These are phyloP conservation scores for Dasypolia templi DNA, from an alignment of 2,888 invertebrate genomes.

Conservation along the genomic window DNA sequence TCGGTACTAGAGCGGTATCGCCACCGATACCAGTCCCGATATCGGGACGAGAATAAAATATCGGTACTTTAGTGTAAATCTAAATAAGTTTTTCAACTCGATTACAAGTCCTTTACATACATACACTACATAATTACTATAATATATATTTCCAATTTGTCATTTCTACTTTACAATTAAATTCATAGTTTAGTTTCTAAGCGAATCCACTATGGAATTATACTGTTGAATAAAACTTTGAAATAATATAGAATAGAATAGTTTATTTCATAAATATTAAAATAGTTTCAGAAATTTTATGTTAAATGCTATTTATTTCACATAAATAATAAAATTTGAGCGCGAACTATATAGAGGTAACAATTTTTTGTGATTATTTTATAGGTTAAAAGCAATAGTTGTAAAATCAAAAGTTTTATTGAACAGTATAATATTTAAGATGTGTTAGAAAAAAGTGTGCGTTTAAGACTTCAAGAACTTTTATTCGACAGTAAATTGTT, in stretches of 20 bases:
- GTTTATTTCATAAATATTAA: background rate
- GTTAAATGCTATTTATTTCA: background rate
- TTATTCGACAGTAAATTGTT: background rate
- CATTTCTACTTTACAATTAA: slow-evolving; percentile 28
- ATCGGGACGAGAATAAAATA: background rate
- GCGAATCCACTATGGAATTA: slow-evolving; percentile 16
- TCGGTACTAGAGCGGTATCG: too few species aligned
- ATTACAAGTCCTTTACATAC: slow-evolving; percentile 24
- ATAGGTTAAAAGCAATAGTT: background rate
- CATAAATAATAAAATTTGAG: background rate
- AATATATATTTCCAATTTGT: slow-evolving; percentile 23
- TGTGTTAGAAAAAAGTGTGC: slow-evolving; percentile 21
- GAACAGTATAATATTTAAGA: slow-evolving; percentile 11
- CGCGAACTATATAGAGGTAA: background rate
- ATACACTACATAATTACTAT: slow-evolving; percentile 10
- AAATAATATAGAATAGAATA: background rate
- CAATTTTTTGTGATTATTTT: background rate
- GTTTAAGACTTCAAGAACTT: background rate
- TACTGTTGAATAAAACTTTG: slow-evolving; percentile 17
- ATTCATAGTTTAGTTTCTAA: slow-evolving; percentile 26
- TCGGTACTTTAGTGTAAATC: slow-evolving; percentile 30
- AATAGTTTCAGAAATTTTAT: background rate
- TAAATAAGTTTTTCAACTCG: background rate
- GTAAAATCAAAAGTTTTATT: slow-evolving; percentile 6
- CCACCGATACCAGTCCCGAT: background rate